Percentiles rank a stretch among this genome's conserved stretches.
Evolutionary conservation across 2,888 invertebrate species (phyloP).

Genomic region (Yponomeuta sedellus): DNA sequence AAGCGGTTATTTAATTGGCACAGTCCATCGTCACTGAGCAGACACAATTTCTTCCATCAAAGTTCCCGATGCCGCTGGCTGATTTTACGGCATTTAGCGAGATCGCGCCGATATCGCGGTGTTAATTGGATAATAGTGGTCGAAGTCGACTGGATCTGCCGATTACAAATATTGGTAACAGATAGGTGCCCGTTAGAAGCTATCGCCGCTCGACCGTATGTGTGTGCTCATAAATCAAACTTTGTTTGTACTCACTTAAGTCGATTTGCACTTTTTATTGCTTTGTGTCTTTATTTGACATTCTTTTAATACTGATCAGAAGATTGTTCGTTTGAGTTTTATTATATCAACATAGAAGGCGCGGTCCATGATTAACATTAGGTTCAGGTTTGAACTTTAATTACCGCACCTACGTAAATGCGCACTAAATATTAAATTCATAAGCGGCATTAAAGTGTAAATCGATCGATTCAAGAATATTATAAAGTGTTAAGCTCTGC

Average conservation of each 20-base stretch:
- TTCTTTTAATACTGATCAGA: neutral
- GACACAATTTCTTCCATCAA: constrained; percentile 28
- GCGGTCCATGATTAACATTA: neutral
- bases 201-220: constrained; percentile 15
- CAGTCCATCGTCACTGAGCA: constrained; percentile 8
- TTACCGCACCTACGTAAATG: neutral
- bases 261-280: neutral
- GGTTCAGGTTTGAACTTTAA: no score
- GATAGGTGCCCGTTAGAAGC: constrained; percentile 18
- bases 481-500: constrained; percentile 13
- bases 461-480: constrained; percentile 12
- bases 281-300: neutral
- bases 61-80: constrained; percentile 27
- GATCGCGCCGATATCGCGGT: constrained; percentile 33
- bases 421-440: constrained; percentile 9
- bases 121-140: constrained; percentile 43
- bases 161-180: constrained; percentile 18
- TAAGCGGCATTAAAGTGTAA: constrained; percentile 7
- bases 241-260: neutral
- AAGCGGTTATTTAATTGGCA: neutral
- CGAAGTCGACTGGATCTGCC: constrained; percentile 15
- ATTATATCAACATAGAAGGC: neutral
- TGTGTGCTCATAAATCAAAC: constrained; percentile 13
- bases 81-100: constrained; percentile 37
- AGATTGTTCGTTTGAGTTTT: no score